Evolutionary conservation across 2,888 invertebrate species (phyloP), one percentile per base, ranked within the genome.

Genomic region (Protophormia terraenovae): DNA sequence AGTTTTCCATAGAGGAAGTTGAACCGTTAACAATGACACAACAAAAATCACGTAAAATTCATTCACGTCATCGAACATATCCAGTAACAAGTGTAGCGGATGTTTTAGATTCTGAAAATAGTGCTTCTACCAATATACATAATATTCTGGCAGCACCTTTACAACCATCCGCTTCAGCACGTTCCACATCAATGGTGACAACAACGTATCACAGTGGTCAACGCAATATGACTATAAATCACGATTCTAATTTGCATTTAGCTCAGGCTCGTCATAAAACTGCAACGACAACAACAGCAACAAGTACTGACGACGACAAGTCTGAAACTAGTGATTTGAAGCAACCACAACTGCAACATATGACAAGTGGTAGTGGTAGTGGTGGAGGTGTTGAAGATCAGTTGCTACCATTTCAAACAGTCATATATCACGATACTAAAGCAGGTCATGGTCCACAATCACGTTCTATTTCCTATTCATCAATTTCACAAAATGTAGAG

Each of bases 1-100:
- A 94, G 81, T 94, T 95, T 85, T 93, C 93, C 72, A 94, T 95
- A 3, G 95, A 95, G 88, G 95, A 95, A 90, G 92, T 92, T 3
- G 93, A 93, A 69, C 94, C 94, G 4, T 93, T 94, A 73, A 94
- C 94, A 50, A 88, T 88, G 87, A 62, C 66, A 27, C 76, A 81
- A 38, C 80, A 79, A 8, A 84, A 85, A 64, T 53, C 80, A 38
- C 83, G 78, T 32, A 81, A 75, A 19, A 24, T 60, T 2, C 62
- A 71, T 72, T 62, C 83, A 29, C 87, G 87, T 29, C 81, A 84
- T 50, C 84, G 84, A 27, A 53, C 73, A 50, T 60, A 53, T 10
- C 62, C 85, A n/a, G 19, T 80, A 27, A 80, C 84, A 77, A 67
- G 79, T 82, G 67, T 79, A 41, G 45, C 89, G 86, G 89, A 90